These are phyloP conservation scores for Bombus confusus DNA, from an alignment of 1,140 invertebrate species.

Conservation along the genomic window DNA sequence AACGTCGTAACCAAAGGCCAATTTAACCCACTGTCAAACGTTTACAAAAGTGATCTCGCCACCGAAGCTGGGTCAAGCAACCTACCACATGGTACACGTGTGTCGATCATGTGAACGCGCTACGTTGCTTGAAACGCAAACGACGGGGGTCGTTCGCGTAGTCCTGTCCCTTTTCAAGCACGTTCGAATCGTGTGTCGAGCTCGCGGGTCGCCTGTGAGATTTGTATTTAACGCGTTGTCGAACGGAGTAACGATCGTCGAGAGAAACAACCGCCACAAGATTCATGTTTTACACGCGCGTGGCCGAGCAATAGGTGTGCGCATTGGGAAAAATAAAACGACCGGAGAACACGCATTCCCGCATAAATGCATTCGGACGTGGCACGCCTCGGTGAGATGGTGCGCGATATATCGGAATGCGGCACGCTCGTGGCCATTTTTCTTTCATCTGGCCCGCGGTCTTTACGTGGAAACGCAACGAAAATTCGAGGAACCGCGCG, in stretches of 20 bases:
- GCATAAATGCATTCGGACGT: conserved; percentile 48
- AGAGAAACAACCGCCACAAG: not conserved
- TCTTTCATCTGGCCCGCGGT: conserved; percentile 25
- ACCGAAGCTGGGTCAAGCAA: not conserved
- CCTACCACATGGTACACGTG: not conserved
- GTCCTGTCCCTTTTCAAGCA: not conserved
- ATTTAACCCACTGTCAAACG: not conserved
- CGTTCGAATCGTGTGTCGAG: conserved; percentile 5
- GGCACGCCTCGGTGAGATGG: not conserved
- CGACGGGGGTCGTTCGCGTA: not conserved
- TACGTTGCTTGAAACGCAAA: conserved; percentile 6
- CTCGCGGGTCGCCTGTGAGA: not conserved
- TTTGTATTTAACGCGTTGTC: conserved; percentile 37
- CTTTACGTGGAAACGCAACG: conserved; percentile 9
- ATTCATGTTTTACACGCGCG: conserved; percentile 39
- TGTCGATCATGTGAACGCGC: conserved; percentile 1
- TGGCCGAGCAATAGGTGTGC: conserved; percentile 7
- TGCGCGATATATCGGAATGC: conserved; percentile 17
- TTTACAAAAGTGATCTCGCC: not conserved
- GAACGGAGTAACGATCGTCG: not conserved
- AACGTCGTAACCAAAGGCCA: not conserved
- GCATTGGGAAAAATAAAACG: not conserved
- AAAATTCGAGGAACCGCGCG: conserved; percentile 12
- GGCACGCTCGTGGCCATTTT: not conserved
- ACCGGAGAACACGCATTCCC: not conserved